Percentiles rank a stretch among this genome's conserved stretches.
These are phyloP conservation scores for Caenorhabditis imperialis DNA, from an alignment of 2,888 invertebrate species.

Conservation along the genomic window DNA sequence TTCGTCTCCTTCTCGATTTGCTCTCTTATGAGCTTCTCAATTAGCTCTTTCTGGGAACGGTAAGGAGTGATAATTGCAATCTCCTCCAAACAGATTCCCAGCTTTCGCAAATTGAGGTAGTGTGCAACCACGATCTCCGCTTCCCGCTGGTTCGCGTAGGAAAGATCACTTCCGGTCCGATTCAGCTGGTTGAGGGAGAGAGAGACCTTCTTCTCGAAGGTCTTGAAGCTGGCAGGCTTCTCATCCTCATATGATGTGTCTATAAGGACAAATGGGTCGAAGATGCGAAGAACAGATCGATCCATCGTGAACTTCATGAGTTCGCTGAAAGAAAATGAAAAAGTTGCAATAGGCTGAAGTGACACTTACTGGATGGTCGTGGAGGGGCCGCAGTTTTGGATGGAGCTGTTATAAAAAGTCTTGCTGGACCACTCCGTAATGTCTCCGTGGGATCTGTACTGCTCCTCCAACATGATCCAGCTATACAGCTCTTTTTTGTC, in stretches of 20 bases:
- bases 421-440: constrained; percentile 19
- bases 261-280: too few relatives aligned
- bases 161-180: too few relatives aligned
- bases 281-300: too few relatives aligned
- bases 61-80: constrained; percentile 38
- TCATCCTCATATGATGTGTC: too few relatives aligned
- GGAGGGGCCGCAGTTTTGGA: too few relatives aligned
- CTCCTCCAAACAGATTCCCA: background rate
- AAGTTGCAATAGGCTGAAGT: too few relatives aligned
- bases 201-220: too few relatives aligned
- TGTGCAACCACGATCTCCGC: constrained; percentile 2
- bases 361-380: too few relatives aligned
- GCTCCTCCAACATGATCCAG: constrained; percentile 18
- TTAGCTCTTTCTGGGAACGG: background rate
- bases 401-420: constrained; percentile 16
- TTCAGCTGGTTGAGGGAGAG: too few relatives aligned
- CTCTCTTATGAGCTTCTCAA: background rate
- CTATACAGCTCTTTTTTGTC: constrained; percentile 12
- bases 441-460: constrained; percentile 13
- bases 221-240: too few relatives aligned
- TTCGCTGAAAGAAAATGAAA: too few relatives aligned
- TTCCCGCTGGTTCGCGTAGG: background rate
- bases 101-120: background rate
- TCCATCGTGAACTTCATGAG: too few relatives aligned
- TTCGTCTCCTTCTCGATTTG: background rate